A percentile compares a stretch with the other conserved stretches of the same genome.
phyloP scores from a whole-genome alignment of 2,113 vertebrate species.

The Lipophrys pholis region DNA sequence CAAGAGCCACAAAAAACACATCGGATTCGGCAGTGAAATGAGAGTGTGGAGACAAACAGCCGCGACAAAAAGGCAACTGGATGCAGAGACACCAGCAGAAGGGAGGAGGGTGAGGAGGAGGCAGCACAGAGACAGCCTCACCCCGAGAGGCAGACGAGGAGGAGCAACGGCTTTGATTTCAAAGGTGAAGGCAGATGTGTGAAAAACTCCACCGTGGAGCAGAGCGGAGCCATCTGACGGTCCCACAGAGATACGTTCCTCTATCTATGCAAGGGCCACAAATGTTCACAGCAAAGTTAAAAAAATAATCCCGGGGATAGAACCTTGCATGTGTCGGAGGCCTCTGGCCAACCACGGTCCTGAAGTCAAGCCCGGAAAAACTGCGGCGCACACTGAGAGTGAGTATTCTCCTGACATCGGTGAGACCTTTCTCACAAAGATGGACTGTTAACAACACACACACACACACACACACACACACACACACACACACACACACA shows the following conservation, averaged over 20 bases:
- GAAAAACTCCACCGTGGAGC: constrained; percentile 56
- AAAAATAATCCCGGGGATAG: not conserved
- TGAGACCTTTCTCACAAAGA: constrained; percentile 18
- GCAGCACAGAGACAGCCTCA: constrained; percentile 41
- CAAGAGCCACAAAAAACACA: no score
- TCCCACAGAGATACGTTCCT: not conserved
- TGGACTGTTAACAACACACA: not conserved
- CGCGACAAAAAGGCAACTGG: not conserved
- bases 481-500: not conserved
- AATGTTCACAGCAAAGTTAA: not conserved
- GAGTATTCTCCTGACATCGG: not conserved
- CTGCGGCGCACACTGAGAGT: not conserved
- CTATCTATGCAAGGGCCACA: not conserved
- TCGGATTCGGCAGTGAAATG: no score
- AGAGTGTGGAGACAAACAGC: constrained; percentile 5
- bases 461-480: no score
- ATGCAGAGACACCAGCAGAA: not conserved
- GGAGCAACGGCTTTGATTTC: constrained; percentile 63
- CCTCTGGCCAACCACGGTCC: not conserved
- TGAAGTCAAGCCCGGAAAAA: not conserved
- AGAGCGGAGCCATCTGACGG: constrained; percentile 28
- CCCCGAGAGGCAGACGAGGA: constrained; percentile 52
- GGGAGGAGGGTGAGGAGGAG: constrained; percentile 28
- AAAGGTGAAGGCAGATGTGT: constrained; percentile 67
- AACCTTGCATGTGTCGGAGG: not conserved